These are phyloP conservation scores for Centropristis striata DNA, from an alignment of 2,113 vertebrate genomes.

Conservation along the genomic window DNA sequence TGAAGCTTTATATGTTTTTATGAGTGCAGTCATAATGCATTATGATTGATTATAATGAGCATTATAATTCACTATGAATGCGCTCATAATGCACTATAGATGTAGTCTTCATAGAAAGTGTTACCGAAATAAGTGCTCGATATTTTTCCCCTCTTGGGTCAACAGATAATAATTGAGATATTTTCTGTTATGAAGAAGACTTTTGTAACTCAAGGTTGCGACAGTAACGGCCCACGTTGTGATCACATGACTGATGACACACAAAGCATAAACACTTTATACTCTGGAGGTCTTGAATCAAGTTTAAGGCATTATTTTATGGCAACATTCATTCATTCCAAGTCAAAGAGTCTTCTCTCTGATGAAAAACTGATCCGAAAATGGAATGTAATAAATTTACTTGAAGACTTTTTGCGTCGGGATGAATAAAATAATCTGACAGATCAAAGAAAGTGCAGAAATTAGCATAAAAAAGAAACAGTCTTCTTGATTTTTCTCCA, in stretches of 20 bases:
- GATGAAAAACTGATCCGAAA: neutral
- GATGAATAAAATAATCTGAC: constrained; percentile 17
- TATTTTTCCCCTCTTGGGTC: neutral
- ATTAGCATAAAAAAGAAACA: constrained; percentile 15
- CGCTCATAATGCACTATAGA: too few species aligned
- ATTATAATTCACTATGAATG: too few species aligned
- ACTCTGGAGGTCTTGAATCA: constrained; percentile 31
- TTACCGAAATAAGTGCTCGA: constrained; percentile 18
- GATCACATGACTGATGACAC: constrained; percentile 26
- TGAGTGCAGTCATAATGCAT: too few species aligned
- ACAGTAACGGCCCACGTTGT: neutral
- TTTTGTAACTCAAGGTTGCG: too few species aligned
- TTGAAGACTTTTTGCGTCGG: neutral
- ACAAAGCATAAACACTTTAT: constrained; percentile 26
- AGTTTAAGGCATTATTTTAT: constrained; percentile 70
- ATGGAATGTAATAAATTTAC: neutral
- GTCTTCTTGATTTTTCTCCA: constrained; percentile 5
- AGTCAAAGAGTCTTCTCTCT: constrained; percentile 12
- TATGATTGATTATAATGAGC: too few species aligned
- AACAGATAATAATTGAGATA: neutral
- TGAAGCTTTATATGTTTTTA: too few species aligned
- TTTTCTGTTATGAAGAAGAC: constrained; percentile 3
- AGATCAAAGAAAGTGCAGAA: constrained; percentile 14
- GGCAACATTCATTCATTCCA: constrained; percentile 8
- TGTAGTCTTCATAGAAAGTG: too few species aligned